These are phyloP conservation scores for Pelosia muscerda DNA, from an alignment of 2,888 invertebrate species.

Conservation along the genomic window DNA sequence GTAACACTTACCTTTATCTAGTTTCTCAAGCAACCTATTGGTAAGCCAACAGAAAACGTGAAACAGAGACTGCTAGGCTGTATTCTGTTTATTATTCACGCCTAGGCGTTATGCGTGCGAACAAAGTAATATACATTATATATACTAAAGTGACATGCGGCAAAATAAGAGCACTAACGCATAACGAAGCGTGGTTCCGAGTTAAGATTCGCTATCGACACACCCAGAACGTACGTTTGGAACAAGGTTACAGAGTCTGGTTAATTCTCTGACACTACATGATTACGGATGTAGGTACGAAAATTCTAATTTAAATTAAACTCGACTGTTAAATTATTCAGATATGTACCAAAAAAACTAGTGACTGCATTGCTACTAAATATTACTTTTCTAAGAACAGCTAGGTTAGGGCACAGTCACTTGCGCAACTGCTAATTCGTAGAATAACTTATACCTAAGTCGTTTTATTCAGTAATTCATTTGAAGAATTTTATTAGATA, in stretches of 20 bases:
- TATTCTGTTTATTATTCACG: too few relatives aligned
- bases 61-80: too few relatives aligned
- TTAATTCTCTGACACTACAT: conserved; percentile 21
- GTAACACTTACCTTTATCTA: too few relatives aligned
- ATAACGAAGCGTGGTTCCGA: background rate
- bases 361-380: conserved; percentile 55
- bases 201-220: conserved; percentile 12
- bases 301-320: conserved; percentile 30
- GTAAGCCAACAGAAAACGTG: too few relatives aligned
- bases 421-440: conserved; percentile 58
- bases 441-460: conserved; percentile 53
- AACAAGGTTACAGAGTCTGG: conserved; percentile 16
- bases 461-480: conserved; percentile 44
- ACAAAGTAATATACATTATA: too few relatives aligned
- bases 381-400: conserved; percentile 62
- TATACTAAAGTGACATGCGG: too few relatives aligned
- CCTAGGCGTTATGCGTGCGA: too few relatives aligned
- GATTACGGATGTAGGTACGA: conserved; percentile 24
- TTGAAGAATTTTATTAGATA: conserved; percentile 22
- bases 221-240: conserved; percentile 25
- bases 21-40: too few relatives aligned
- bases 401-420: conserved; percentile 56
- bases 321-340: conserved; percentile 26
- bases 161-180: too few relatives aligned
- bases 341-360: conserved; percentile 52